Evolutionary conservation across 2,797 vertebrate genomes (phyloP), one percentile per base, ranked within the genome.

Genomic region (Neopelma chrysocephalum): DNA sequence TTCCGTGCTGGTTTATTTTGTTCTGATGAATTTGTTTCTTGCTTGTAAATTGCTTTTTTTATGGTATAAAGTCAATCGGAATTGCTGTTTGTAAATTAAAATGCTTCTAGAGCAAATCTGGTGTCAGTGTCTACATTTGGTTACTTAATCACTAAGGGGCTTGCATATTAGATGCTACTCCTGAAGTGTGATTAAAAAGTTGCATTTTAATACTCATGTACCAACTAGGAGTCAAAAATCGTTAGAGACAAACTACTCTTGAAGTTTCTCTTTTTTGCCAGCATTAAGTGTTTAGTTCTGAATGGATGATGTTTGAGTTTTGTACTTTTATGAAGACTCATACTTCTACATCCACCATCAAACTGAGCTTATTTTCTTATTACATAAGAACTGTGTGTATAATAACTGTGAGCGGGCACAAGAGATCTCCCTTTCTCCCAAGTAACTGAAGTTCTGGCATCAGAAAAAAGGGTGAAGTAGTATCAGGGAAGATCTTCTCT

Each of bases 11-110:
- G 98, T 98, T 98, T 97, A 97, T 98, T 98, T 98, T 97, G 97
- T 98, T 98, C 96, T 95, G 96, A 98, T 97, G 94, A 97, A 97
- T 98, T 98, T 98, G 98, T 99, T 99, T 98, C 98, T 99, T 98
- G 99, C 99, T 99, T 99, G 99, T 99, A 99, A 98, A 99, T 99
- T 98, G 99, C 99, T 98, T 99, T 99, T 98, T 99, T 99, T 99
- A 99, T 99, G 98, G 99, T 99, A 99, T 98, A 98, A 98, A 99
- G 98, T 99, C 98, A 98, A 99, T 99, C 98, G 98, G 99, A 97
- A 98, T 99, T 99, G 99, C 98, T 98, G 99, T 99, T 99, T 99
- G 98, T 99, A 99, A 99, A 99, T 99, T 99, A 99, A 99, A 98
- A 99, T 98, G 99, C 99, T 99, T 98, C 98, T 99, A 98, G 99